Conservation (phyloP, 2,797 vertebrate genomes). For the Poecilia velifera region DNA sequence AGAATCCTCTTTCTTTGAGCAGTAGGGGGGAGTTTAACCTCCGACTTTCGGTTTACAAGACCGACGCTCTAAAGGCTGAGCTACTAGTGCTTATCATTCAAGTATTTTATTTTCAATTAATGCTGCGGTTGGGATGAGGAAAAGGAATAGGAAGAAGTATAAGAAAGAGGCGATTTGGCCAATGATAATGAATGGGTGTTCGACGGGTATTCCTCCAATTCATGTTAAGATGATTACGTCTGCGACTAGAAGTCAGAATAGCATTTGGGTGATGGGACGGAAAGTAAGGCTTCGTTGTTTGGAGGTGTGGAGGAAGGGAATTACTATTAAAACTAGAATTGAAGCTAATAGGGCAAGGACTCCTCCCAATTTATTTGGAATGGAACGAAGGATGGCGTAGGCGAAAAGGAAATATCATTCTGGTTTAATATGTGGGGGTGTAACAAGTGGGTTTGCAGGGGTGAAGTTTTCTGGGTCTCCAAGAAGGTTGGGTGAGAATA, state of each 20-base stretch:
- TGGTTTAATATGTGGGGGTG: slow-evolving; percentile 34
- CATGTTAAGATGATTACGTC: neutral
- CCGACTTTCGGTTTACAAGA: slow-evolving; percentile 60
- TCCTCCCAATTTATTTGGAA: slow-evolving; percentile 51
- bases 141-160: neutral
- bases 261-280: slow-evolving; percentile 24
- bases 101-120: slow-evolving; percentile 47
- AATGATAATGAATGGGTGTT: slow-evolving; percentile 49
- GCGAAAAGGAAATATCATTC: slow-evolving; percentile 69
- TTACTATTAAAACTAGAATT: neutral
- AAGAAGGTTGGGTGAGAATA: slow-evolving; percentile 36
- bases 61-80: slow-evolving; percentile 47
- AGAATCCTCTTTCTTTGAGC: slow-evolving; percentile 52
- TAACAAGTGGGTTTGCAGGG: slow-evolving; percentile 42
- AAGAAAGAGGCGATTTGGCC: slow-evolving; percentile 9
- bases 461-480: slow-evolving; percentile 73
- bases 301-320: slow-evolving; percentile 33
- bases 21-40: slow-evolving; percentile 49
- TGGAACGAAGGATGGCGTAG: slow-evolving; percentile 33
- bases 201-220: slow-evolving; percentile 49
- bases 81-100: slow-evolving; percentile 36
- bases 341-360: slow-evolving; percentile 16
- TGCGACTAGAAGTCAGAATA: slow-evolving; percentile 43
- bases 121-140: rapidly evolving
- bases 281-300: slow-evolving; percentile 50